Evolutionary conservation across 2,888 invertebrate genomes (phyloP).

Genomic region (Thelaira solivaga): DNA sequence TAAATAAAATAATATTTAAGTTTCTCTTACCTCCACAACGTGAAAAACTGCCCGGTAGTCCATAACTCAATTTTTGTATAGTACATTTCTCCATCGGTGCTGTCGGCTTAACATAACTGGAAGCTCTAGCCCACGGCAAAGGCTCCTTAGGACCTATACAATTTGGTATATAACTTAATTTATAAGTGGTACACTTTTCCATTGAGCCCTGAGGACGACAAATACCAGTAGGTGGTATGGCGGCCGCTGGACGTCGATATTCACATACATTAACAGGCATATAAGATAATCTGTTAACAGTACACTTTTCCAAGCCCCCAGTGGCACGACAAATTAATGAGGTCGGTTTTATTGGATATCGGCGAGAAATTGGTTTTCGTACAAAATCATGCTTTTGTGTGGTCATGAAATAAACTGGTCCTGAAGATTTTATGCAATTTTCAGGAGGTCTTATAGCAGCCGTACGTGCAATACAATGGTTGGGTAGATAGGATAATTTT

Average conservation of each 20-base stretch:
- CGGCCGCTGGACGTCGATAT: slow-evolving; percentile 66
- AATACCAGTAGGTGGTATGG: slow-evolving; percentile 72
- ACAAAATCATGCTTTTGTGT: slow-evolving; percentile 86
- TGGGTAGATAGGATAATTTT: slow-evolving; percentile 80
- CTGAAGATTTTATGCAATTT: slow-evolving; percentile 80
- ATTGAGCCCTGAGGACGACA: slow-evolving; percentile 69
- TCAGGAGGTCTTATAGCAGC: slow-evolving; percentile 81
- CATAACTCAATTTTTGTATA: slow-evolving; percentile 81
- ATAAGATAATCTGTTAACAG: slow-evolving; percentile 74
- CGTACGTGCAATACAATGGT: slow-evolving; percentile 79
- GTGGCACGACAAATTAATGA: slow-evolving; percentile 70
- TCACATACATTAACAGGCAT: slow-evolving; percentile 73
- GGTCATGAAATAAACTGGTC: slow-evolving; percentile 85
- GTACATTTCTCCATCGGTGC: slow-evolving; percentile 78
- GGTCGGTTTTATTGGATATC: slow-evolving; percentile 69
- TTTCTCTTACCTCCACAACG: slow-evolving; percentile 70
- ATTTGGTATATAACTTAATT: slow-evolving; percentile 79
- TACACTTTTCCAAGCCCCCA: slow-evolving; percentile 72
- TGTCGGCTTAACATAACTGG: slow-evolving; percentile 70
- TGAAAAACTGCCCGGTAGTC: slow-evolving; percentile 78
- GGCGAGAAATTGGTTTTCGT: slow-evolving; percentile 79
- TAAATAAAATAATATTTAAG: neutral
- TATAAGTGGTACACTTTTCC: slow-evolving; percentile 79
- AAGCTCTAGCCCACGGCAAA: slow-evolving; percentile 72
- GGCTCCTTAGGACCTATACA: slow-evolving; percentile 73